phyloP scores from a whole-genome alignment of 2,888 invertebrate species.

The Doris montereyensis region DNA sequence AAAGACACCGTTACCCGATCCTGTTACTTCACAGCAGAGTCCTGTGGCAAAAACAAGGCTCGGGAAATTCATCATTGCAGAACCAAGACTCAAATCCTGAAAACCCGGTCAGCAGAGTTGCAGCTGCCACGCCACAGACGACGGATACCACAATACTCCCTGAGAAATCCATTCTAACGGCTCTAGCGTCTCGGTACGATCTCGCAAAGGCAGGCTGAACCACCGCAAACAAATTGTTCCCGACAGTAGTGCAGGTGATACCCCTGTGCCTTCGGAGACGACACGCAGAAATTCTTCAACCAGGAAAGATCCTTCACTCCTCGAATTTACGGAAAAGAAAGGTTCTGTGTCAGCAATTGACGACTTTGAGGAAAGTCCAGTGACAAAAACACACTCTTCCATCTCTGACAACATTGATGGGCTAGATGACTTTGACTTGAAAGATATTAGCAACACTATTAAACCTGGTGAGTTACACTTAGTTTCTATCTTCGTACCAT shows the following conservation, averaged over 20 bases:
- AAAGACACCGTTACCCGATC: constrained; percentile 43
- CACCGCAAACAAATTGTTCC: constrained; percentile 33
- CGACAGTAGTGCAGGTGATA: constrained; percentile 30
- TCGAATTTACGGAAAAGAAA: background rate
- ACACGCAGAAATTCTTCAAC: constrained; percentile 22
- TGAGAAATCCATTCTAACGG: constrained; percentile 54
- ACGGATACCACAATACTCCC: constrained; percentile 46
- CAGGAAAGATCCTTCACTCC: constrained; percentile 26
- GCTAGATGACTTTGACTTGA: constrained; percentile 28
- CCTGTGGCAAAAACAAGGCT: constrained; percentile 45
- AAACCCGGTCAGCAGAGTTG: constrained; percentile 2
- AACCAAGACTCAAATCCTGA: constrained; percentile 29
- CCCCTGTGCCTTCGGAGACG: no score
- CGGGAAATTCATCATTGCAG: constrained; percentile 14
- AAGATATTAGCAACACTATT: constrained; percentile 28
- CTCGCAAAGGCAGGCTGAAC: constrained; percentile 36
- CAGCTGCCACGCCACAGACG: constrained; percentile 2
- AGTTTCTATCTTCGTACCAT: no score
- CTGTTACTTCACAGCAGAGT: constrained; percentile 44
- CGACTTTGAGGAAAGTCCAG: constrained; percentile 35
- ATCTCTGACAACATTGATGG: no score
- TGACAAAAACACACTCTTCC: constrained; percentile 23
- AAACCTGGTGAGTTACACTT: background rate
- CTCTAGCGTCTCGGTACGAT: background rate
- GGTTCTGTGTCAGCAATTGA: constrained; percentile 29